Conservation (phyloP, 2,888 invertebrate species). For the Trichogramma dendrolimi region DNA sequence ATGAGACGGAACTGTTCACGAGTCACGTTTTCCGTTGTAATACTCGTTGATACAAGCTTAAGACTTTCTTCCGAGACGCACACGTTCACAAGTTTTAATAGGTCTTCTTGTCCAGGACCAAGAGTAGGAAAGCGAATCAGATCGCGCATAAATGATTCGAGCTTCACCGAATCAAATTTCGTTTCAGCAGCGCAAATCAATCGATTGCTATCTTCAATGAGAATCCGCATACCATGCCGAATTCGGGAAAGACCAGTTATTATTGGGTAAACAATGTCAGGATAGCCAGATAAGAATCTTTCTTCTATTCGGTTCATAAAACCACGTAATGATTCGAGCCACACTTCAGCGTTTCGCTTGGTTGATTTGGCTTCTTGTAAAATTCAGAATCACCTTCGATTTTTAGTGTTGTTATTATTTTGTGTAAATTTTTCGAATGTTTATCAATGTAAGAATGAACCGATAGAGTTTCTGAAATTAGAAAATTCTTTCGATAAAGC, state of each 20-base stretch:
- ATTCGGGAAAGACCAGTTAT: conserved; percentile 66
- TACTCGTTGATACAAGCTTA: conserved; percentile 48
- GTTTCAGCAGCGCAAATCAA: conserved; percentile 46
- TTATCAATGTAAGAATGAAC: conserved; percentile 48
- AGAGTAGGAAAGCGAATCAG: conserved; percentile 57
- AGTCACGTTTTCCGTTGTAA: conserved; percentile 44
- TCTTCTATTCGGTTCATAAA: conserved; percentile 58
- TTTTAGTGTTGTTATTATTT: conserved; percentile 48
- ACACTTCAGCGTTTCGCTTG: conserved; percentile 53
- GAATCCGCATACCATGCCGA: conserved; percentile 60
- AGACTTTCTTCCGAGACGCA: conserved; percentile 52
- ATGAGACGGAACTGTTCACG: conserved; percentile 59
- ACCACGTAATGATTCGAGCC: conserved; percentile 57
- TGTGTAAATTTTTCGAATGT: conserved; percentile 46
- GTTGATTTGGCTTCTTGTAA: conserved; percentile 43
- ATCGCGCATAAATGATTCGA: conserved; percentile 49
- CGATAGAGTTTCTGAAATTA: conserved; percentile 45
- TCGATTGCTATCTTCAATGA: conserved; percentile 58
- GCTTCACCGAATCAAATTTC: conserved; percentile 26
- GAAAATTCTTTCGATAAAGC: conserved; percentile 42
- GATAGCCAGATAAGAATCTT: conserved; percentile 64
- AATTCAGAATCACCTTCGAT: no score
- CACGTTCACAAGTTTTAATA: conserved; percentile 53
- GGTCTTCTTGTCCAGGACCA: conserved; percentile 42
- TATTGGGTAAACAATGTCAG: conserved; percentile 73